A percentile compares a stretch with the other conserved stretches of the same genome.
phyloP scores from a whole-genome alignment of 37 sponge, comb jelly and placozoan genomes.

The Spongilla lacustris region DNA sequence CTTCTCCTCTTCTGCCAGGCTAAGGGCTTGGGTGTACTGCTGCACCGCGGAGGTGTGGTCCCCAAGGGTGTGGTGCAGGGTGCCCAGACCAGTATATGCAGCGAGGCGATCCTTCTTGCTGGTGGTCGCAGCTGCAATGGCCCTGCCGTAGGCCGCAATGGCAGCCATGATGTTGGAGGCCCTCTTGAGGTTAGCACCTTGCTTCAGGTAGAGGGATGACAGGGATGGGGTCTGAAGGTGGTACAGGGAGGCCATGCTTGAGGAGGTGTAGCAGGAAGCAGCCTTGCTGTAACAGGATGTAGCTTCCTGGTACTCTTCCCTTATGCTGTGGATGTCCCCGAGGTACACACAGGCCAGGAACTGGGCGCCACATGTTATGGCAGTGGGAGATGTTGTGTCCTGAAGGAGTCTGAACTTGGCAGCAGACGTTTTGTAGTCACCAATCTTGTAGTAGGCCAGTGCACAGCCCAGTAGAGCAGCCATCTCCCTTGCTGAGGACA shows the following conservation, averaged over 20 bases:
- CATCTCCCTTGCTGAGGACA: not conserved
- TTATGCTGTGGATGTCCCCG: slow-evolving; percentile 38
- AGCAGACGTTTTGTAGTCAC: slow-evolving; percentile 10
- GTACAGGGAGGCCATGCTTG: slow-evolving; percentile 16
- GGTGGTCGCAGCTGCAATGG: slow-evolving; percentile 7
- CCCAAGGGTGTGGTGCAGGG: slow-evolving; percentile 59
- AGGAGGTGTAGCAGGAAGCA: not conserved
- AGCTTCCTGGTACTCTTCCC: slow-evolving; percentile 17
- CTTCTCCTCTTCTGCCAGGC: slow-evolving; percentile 34
- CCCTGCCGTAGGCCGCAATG: slow-evolving; percentile 37
- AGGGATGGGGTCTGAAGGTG: slow-evolving; percentile 19
- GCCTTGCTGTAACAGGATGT: slow-evolving; percentile 28
- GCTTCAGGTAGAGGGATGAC: slow-evolving; percentile 40
- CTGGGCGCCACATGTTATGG: not conserved
- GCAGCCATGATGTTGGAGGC: slow-evolving; percentile 61
- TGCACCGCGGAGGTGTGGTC: slow-evolving; percentile 53
- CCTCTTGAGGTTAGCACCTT: slow-evolving; percentile 28
- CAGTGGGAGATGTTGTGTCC: not conserved
- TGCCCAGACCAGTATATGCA: slow-evolving; percentile 60
- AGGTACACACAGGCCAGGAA: slow-evolving; percentile 50
- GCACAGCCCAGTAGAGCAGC: slow-evolving; percentile 51
- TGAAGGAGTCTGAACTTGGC: slow-evolving; percentile 9
- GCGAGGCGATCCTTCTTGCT: slow-evolving; percentile 46
- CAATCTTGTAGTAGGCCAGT: slow-evolving; percentile 55
- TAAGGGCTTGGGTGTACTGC: slow-evolving; percentile 47